phyloP scores from a whole-genome alignment of 2,113 vertebrate genomes.

The Psittacus erithacus region DNA sequence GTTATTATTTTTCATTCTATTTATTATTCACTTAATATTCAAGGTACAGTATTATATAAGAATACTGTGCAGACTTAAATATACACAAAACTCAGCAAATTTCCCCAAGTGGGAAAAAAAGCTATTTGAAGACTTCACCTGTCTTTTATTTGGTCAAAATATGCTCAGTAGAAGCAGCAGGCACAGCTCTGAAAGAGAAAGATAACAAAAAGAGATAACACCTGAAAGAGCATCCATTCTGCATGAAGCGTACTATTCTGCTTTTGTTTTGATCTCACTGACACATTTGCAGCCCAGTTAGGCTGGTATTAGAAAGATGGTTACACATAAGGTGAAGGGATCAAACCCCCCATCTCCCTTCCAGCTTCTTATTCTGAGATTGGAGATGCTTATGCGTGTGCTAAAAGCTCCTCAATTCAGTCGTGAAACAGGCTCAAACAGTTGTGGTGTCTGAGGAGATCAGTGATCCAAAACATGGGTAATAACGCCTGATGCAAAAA shows the following conservation, averaged over 20 bases:
- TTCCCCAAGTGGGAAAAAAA: not conserved
- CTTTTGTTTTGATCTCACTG: not conserved
- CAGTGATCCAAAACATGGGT: not conserved
- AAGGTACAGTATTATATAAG: not conserved
- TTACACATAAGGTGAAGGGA: not conserved
- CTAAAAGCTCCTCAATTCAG: rapidly evolving
- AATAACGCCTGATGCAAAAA: not conserved
- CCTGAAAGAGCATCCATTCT: not conserved
- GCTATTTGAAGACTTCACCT: not conserved
- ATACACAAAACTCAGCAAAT: not conserved
- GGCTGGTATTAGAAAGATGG: not conserved
- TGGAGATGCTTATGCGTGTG: not conserved
- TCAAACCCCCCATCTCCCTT: not conserved
- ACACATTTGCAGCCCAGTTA: not conserved
- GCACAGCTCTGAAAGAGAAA: not conserved
- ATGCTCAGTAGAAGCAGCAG: slow-evolving; percentile 1
- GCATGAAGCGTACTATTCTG: not conserved
- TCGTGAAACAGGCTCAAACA: not conserved
- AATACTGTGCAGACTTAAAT: not conserved
- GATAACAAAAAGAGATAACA: not conserved
- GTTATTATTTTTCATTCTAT: not conserved
- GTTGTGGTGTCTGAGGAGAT: not conserved
- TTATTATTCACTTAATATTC: not conserved
- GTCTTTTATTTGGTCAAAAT: not conserved
- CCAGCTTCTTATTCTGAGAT: not conserved